These are phyloP conservation scores for Sebastiscus tertius DNA, from an alignment of 2,797 vertebrate genomes.

Conservation along the genomic window DNA sequence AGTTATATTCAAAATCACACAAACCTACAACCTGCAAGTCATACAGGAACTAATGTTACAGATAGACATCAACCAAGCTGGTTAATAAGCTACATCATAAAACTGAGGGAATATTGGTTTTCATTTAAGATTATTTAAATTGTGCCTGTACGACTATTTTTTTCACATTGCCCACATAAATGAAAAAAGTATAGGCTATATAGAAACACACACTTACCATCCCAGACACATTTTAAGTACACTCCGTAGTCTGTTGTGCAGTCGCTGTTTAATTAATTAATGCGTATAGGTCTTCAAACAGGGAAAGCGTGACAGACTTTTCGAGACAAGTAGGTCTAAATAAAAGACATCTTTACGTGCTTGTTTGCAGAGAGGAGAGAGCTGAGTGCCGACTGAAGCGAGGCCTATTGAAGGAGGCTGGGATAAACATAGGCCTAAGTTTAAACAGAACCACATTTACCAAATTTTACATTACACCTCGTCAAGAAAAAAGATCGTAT, in stretches of 20 bases:
- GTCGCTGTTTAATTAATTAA: not conserved
- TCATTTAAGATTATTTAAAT: not conserved
- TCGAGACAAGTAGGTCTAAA: not conserved
- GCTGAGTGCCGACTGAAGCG: accelerated
- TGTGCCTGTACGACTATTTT: too few relatives aligned
- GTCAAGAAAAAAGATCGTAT: not conserved
- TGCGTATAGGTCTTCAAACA: not conserved
- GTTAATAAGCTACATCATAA: not conserved
- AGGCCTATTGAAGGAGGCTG: not conserved
- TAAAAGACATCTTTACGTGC: not conserved
- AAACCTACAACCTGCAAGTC: not conserved
- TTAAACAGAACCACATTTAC: not conserved
- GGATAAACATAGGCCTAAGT: too few relatives aligned
- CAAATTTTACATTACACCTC: not conserved
- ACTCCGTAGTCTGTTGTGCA: not conserved
- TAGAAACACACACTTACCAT: not conserved
- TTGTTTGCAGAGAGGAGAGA: not conserved
- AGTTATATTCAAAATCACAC: not conserved
- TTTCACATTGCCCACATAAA: not conserved
- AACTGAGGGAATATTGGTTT: not conserved
- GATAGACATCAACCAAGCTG: too few relatives aligned
- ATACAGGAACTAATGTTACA: not conserved
- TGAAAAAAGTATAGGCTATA: not conserved
- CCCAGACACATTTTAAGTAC: not conserved
- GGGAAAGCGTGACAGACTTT: not conserved